Conservation (phyloP, 2,113 vertebrate genomes). For the Periophthalmodon schlosseri region DNA sequence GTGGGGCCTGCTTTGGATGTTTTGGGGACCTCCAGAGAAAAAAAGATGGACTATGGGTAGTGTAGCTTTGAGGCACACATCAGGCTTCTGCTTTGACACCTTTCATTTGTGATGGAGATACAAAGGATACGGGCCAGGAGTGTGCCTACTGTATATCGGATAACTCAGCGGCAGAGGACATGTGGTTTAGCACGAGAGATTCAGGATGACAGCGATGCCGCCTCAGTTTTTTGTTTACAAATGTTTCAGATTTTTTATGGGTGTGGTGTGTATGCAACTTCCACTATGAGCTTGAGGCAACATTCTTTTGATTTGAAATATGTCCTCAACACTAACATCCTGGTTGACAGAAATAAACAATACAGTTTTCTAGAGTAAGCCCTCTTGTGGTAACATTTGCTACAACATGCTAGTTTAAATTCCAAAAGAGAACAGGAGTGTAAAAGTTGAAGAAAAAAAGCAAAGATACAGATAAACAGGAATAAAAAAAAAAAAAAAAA, state of each 20-base stretch:
- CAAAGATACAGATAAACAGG: not conserved
- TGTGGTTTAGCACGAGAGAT: not conserved
- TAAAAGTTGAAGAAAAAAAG: not conserved
- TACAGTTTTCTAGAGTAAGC: conserved; percentile 19
- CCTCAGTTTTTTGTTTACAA: not conserved
- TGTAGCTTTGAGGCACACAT: not conserved
- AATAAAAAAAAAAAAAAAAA: not conserved
- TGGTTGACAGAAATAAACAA: not conserved
- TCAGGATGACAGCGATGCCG: not conserved
- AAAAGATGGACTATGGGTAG: not conserved
- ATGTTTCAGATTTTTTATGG: not conserved
- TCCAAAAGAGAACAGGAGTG: conserved; percentile 9
- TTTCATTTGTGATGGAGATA: conserved; percentile 24
- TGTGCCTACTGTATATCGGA: conserved; percentile 1
- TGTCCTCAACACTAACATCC: not conserved
- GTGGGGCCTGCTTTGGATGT: not conserved
- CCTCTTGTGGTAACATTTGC: conserved; percentile 42
- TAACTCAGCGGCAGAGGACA: conserved; percentile 10
- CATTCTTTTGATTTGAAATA: not conserved
- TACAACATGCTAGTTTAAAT: conserved; percentile 4
- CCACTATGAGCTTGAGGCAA: not conserved
- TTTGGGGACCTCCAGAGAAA: not conserved
- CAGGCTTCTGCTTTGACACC: not conserved
- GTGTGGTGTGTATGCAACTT: not conserved
- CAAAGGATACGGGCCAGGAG: conserved; percentile 24